phyloP scores from a whole-genome alignment of 2,113 vertebrate genomes.

The Sturnus vulgaris region DNA sequence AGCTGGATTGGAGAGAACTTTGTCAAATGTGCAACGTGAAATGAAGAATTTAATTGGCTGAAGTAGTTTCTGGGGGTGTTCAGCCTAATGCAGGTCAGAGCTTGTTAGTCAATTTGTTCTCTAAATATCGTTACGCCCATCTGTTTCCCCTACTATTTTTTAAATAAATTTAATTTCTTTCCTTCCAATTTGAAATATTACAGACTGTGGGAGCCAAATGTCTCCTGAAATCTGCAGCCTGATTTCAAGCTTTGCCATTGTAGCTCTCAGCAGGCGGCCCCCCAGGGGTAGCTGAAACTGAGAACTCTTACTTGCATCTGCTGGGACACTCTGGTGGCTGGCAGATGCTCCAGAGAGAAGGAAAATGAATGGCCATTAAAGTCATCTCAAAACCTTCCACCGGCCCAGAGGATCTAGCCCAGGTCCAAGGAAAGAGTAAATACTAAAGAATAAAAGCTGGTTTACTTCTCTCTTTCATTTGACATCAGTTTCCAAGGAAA shows the following conservation, averaged over 20 bases:
- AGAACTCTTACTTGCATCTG: slow-evolving; percentile 30
- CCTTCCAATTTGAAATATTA: slow-evolving; percentile 55
- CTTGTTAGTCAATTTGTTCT: slow-evolving; percentile 44
- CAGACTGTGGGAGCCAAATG: slow-evolving; percentile 14
- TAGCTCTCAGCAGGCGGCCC: neutral
- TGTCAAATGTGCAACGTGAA: slow-evolving; percentile 23
- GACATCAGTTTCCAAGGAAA: slow-evolving; percentile 67
- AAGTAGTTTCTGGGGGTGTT: slow-evolving; percentile 37
- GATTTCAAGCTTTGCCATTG: slow-evolving; percentile 23
- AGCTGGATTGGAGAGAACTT: slow-evolving; percentile 50
- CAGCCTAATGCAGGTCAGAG: slow-evolving; percentile 25
- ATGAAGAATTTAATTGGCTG: slow-evolving; percentile 46
- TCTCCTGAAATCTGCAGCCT: slow-evolving; percentile 22
- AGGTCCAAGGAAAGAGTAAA: neutral
- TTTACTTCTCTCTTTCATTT: slow-evolving; percentile 43
- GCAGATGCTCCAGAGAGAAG: neutral
- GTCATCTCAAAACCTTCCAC: neutral
- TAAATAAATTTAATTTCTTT: slow-evolving; percentile 50
- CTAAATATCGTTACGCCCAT: slow-evolving; percentile 8
- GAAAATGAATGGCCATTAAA: neutral
- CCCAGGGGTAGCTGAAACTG: neutral
- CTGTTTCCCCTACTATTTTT: slow-evolving; percentile 46
- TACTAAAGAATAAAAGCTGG: slow-evolving; percentile 10
- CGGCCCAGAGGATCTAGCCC: neutral
- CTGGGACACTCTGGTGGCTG: neutral